Evolutionary conservation across 2,888 invertebrate species (phyloP).

Genomic region (Scelioninae gen. 1): DNA sequence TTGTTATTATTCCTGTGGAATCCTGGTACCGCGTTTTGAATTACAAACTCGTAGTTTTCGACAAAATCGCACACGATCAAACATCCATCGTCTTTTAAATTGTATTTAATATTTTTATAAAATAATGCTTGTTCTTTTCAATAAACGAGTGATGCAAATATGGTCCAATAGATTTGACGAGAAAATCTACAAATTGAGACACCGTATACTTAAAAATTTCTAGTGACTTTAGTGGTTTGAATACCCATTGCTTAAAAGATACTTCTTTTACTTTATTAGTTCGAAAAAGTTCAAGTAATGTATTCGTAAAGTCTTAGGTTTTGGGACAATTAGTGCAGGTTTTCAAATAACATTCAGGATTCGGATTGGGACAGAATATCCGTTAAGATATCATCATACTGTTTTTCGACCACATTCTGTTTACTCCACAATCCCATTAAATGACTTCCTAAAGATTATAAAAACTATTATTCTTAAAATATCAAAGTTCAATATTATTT

Average conservation of each 20-base stretch:
- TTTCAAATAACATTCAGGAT: too few relatives aligned
- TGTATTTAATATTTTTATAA: background rate
- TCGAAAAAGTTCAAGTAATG: too few relatives aligned
- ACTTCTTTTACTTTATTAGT: too few relatives aligned
- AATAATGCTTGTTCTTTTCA: slow-evolving; percentile 4
- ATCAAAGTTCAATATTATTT: background rate
- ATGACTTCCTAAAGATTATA: too few relatives aligned
- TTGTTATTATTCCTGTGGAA: slow-evolving; percentile 22
- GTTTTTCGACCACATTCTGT: too few relatives aligned
- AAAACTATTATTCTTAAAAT: too few relatives aligned
- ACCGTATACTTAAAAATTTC: background rate
- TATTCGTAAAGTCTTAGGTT: too few relatives aligned
- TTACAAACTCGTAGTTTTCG: background rate
- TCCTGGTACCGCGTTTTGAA: background rate
- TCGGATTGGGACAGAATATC: too few relatives aligned
- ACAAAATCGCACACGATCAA: slow-evolving; percentile 8
- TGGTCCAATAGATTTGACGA: background rate
- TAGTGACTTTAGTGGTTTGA: background rate
- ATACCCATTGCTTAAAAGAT: slow-evolving; percentile 9
- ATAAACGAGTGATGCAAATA: slow-evolving; percentile 3
- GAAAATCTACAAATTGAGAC: background rate
- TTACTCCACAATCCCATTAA: too few relatives aligned
- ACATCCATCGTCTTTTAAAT: background rate
- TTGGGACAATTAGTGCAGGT: too few relatives aligned
- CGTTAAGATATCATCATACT: too few relatives aligned